Evolutionary conservation across 2,797 vertebrate genomes (phyloP).

Genomic region (Manis crassicaudata): DNA sequence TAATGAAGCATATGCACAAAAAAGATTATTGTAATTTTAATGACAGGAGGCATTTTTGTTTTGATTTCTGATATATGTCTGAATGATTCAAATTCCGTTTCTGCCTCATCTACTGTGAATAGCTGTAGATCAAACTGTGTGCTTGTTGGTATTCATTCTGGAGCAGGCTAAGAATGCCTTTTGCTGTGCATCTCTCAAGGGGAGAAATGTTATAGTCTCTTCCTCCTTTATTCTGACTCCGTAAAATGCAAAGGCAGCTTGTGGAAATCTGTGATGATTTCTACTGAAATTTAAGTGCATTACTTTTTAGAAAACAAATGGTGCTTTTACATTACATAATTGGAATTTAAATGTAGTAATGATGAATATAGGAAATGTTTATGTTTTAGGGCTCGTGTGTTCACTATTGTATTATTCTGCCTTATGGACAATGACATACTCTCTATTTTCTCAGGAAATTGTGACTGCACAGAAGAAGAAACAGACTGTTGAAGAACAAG

Average conservation of each 20-base stretch:
- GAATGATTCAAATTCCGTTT: neutral
- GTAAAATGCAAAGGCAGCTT: neutral
- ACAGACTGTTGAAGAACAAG: slow-evolving; percentile 86
- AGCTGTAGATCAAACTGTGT: neutral
- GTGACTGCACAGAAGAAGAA: slow-evolving; percentile 85
- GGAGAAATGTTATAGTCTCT: neutral
- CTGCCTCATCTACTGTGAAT: neutral
- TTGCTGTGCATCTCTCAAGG: neutral
- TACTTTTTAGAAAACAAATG: neutral
- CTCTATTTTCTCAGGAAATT: slow-evolving; percentile 83
- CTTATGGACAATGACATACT: neutral
- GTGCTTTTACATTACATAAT: neutral
- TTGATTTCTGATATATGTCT: neutral
- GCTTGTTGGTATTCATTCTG: neutral
- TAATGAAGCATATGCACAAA: neutral
- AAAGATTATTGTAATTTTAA: neutral
- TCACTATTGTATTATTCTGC: slow-evolving; percentile 10
- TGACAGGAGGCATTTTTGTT: neutral
- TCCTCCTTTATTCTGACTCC: neutral
- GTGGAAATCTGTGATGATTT: neutral
- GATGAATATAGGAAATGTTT: no score
- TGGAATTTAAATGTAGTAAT: neutral
- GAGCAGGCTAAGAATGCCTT: neutral
- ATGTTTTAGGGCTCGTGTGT: neutral
- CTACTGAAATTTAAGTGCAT: neutral